Evolutionary conservation across 2,888 invertebrate genomes (phyloP), one percentile per base, ranked within the genome.

Genomic region (Phorcus lineatus): DNA sequence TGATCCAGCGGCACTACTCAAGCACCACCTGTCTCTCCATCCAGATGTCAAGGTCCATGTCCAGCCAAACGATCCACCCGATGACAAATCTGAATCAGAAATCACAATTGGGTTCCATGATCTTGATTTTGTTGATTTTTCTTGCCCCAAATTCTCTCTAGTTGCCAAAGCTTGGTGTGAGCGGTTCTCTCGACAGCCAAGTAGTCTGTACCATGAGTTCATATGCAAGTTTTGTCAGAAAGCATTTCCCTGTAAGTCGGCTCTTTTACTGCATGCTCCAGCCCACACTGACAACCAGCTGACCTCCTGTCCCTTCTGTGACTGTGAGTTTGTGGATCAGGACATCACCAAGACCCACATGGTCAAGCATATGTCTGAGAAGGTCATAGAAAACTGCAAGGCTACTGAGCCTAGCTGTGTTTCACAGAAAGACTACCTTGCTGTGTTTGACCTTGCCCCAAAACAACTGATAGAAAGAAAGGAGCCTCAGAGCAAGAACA

Each of bases 131-230:
- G 95, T 96, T n/a, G 96, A 97, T 90, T 97, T 96, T 91, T 95
- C 96, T 0, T 95, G 95, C 81, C 95, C 95, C 86, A 97, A 97
- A 91, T 97, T 96, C 90, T 95, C 97, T 0, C 95, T 96, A 78
- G 96, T 97, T 84, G 96, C 96, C 0, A 95, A 96, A 84, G 95
- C 95, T 28, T 94, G 95, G 83, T 96, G 96, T 92, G 96, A 97
- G 89, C 94, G 95, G 85, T 95, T 95, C 81, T 80, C 86, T 3
- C 87, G 91, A 53, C 83, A 86, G 79, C 85, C 91, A 4, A 91
- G 90, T 81, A 87, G 88, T 83, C 85, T 85, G 67, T 91, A 89
- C 85, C 91, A 92, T 70, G 85, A 89, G 67, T 93, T 92, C 83
- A 85, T 89, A 55, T 93, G 93, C 84, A 83, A 83, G 47, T 83